Evolutionary conservation across 2,113 vertebrate genomes (phyloP).

Genomic region (Phylloscopus whistleri): DNA sequence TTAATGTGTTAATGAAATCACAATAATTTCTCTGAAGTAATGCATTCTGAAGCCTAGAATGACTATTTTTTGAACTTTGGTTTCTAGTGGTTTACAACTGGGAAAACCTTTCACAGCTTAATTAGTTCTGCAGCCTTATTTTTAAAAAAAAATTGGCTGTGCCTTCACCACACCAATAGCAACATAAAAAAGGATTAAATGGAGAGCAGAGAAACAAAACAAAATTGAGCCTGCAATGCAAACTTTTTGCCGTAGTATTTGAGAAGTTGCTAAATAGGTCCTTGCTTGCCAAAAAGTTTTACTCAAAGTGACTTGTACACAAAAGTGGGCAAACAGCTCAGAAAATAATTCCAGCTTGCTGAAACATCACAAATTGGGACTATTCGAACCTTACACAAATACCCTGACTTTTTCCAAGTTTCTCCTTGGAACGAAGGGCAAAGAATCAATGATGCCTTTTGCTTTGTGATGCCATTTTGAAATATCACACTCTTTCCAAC

Average conservation of each 20-base stretch:
- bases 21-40: slow-evolving; percentile 86
- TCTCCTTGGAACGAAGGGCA: slow-evolving; percentile 59
- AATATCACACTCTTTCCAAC: slow-evolving; percentile 45
- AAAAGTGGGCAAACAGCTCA: slow-evolving; percentile 72
- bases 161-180: slow-evolving; percentile 65
- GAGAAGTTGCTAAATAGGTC: slow-evolving; percentile 76
- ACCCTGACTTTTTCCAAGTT: slow-evolving; percentile 66
- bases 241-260: slow-evolving; percentile 74
- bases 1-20: slow-evolving; percentile 90
- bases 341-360: slow-evolving; percentile 72
- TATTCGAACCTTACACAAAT: slow-evolving; percentile 64
- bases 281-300: slow-evolving; percentile 75
- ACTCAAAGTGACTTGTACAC: slow-evolving; percentile 70
- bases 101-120: slow-evolving; percentile 79
- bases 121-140: slow-evolving; percentile 77
- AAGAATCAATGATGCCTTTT: slow-evolving; percentile 38
- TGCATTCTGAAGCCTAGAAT: slow-evolving; percentile 77
- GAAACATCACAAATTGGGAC: slow-evolving; percentile 68
- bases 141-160: slow-evolving; percentile 68
- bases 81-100: slow-evolving; percentile 79
- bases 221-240: slow-evolving; percentile 49
- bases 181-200: slow-evolving; percentile 38
- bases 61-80: slow-evolving; percentile 82
- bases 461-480: slow-evolving; percentile 26
- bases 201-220: slow-evolving; percentile 45